phyloP scores from a whole-genome alignment of 2,113 vertebrate genomes.

The Python bivittatus region DNA sequence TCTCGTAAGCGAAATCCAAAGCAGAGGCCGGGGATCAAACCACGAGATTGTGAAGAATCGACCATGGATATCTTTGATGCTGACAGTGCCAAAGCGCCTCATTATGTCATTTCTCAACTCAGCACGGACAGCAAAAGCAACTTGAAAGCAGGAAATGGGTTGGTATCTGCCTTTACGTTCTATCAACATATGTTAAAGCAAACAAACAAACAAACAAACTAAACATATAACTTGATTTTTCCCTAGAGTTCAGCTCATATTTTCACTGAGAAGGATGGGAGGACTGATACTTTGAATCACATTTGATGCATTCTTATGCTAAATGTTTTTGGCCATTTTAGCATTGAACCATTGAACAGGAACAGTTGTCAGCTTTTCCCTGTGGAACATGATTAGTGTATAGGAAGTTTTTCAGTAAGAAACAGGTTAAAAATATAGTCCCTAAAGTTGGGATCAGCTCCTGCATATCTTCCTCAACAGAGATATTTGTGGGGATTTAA shows the following conservation, averaged over 20 bases:
- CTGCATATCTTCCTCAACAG: slow-evolving; percentile 16
- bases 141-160: slow-evolving; percentile 93
- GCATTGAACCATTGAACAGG: slow-evolving; percentile 38
- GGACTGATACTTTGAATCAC: neutral
- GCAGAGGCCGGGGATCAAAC: slow-evolving; percentile 93
- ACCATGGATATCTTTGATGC: slow-evolving; percentile 99
- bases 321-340: slow-evolving; percentile 24
- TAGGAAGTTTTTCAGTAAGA: slow-evolving; percentile 38
- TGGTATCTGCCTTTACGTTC: slow-evolving; percentile 78
- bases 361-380: slow-evolving; percentile 32
- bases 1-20: slow-evolving; percentile 96
- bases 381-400: slow-evolving; percentile 43
- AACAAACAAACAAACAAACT: slow-evolving; percentile 13
- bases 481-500: slow-evolving; percentile 62
- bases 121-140: slow-evolving; percentile 91
- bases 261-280: slow-evolving; percentile 59
- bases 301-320: slow-evolving; percentile 47
- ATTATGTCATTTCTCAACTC: slow-evolving; percentile 98
- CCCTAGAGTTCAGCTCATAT: slow-evolving; percentile 55
- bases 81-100: slow-evolving; percentile 98
- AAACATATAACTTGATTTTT: slow-evolving; percentile 54
- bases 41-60: slow-evolving; percentile 80
- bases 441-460: slow-evolving; percentile 25
- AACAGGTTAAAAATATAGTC: slow-evolving; percentile 1
- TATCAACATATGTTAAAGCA: slow-evolving; percentile 64